Evolutionary conservation across 2,113 vertebrate genomes (phyloP).

Genomic region (Thryonomys swinderianus): DNA sequence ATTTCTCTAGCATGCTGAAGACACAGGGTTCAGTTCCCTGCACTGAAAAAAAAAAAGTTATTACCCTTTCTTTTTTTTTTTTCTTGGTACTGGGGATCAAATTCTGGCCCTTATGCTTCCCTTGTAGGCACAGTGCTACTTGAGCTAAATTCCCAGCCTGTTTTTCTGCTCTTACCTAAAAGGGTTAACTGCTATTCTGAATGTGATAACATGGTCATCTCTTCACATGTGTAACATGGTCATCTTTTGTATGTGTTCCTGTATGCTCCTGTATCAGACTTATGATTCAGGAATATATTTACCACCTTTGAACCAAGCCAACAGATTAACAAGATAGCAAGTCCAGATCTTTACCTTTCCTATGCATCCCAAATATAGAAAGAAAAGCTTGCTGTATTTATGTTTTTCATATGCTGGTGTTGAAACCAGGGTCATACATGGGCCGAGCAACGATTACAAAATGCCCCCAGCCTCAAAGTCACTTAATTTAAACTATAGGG

Average conservation of each 20-base stretch:
- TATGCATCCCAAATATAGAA: background rate
- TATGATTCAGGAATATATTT: background rate
- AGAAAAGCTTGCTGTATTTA: background rate
- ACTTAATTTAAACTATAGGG: background rate
- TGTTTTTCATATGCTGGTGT: background rate
- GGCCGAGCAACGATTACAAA: background rate
- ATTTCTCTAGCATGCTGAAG: background rate
- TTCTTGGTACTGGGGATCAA: too few relatives aligned
- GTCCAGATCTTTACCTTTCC: background rate
- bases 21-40: background rate
- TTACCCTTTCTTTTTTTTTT: background rate
- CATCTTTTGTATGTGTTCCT: conserved; percentile 24
- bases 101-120: too few relatives aligned
- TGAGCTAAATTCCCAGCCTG: too few relatives aligned
- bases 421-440: background rate
- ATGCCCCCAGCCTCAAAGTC: background rate
- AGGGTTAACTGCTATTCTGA: conserved; percentile 40
- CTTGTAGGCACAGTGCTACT: too few relatives aligned
- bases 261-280: conserved; percentile 14
- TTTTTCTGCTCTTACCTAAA: background rate
- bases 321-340: conserved; percentile 15
- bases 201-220: background rate
- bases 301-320: conserved; percentile 17
- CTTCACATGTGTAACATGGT: conserved; percentile 10
- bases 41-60: background rate